These are phyloP conservation scores for Drosophila kokeensis DNA, from an alignment of 2,888 invertebrate species.

Conservation along the genomic window DNA sequence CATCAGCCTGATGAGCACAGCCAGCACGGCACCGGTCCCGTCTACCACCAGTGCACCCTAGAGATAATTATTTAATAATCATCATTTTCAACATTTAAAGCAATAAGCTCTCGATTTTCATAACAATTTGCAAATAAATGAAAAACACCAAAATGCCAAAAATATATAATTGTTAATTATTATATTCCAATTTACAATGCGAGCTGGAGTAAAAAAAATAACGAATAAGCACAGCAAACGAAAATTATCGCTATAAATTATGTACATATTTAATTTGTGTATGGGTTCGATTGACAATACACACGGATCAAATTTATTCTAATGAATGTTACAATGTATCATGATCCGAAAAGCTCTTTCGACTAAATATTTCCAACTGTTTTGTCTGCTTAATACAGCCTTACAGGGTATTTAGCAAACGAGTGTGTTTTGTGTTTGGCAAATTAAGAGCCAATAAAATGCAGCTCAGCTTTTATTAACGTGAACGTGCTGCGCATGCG, in stretches of 20 bases:
- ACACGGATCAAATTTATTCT: not conserved
- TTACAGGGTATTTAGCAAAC: slow-evolving; percentile 16
- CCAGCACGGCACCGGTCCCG: not conserved
- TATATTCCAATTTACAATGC: not conserved
- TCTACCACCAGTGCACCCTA: not conserved
- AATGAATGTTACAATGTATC: not conserved
- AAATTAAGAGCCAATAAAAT: slow-evolving; percentile 55
- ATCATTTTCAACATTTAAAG: not conserved
- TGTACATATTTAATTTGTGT: not conserved
- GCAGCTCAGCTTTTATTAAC: slow-evolving; percentile 69
- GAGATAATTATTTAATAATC: slow-evolving; percentile 6
- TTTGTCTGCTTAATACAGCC: not conserved
- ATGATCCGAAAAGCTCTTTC: not conserved
- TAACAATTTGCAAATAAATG: slow-evolving; percentile 5
- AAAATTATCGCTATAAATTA: not conserved
- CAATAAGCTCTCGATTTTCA: slow-evolving; percentile 9
- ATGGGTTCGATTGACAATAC: not conserved
- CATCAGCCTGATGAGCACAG: slow-evolving; percentile 82
- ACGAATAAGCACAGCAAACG: not conserved
- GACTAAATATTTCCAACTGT: not conserved
- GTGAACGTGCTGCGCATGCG: slow-evolving; percentile 57
- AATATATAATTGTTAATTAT: not conserved
- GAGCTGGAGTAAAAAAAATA: too few species aligned
- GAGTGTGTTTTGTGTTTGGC: not conserved
- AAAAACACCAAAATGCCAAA: not conserved